Evolutionary conservation across 2,797 vertebrate genomes (phyloP).

Genomic region (Vultur gryphus): DNA sequence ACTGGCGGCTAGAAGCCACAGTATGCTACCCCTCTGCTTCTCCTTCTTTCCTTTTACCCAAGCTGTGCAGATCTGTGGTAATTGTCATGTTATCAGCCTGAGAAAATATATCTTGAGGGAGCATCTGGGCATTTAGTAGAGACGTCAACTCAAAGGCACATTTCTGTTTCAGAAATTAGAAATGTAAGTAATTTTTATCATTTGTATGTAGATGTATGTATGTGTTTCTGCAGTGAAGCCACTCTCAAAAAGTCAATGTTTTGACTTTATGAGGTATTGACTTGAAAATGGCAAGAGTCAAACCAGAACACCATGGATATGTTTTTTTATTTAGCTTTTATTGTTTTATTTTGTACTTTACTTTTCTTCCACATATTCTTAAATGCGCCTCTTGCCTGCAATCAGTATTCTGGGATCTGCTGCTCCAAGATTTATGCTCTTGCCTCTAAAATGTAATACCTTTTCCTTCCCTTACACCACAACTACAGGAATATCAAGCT

Average conservation of each 20-base stretch:
- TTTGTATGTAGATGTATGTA: not conserved
- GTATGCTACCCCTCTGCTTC: conserved; percentile 13
- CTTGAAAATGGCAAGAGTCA: not conserved
- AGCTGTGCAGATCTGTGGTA: conserved; percentile 51
- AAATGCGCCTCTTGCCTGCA: not conserved
- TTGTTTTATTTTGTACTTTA: not conserved
- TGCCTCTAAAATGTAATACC: not conserved
- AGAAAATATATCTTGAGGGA: conserved; percentile 42
- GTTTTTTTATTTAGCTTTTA: not conserved
- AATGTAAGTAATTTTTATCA: conserved; percentile 30
- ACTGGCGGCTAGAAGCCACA: not conserved
- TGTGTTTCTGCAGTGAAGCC: not conserved
- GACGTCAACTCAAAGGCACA: conserved; percentile 52
- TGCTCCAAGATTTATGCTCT: not conserved
- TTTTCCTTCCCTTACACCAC: not conserved
- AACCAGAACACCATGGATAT: not conserved
- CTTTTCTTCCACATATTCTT: not conserved
- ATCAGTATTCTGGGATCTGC: not conserved
- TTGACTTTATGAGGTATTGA: not conserved
- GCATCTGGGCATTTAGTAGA: conserved; percentile 56
- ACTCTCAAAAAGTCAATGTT: not conserved
- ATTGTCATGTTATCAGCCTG: conserved; percentile 41
- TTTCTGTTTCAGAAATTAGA: conserved; percentile 50
- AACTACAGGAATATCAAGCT: conserved; percentile 91
- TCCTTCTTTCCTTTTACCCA: conserved; percentile 38